Percentiles rank a stretch among this genome's conserved stretches.
phyloP scores from a whole-genome alignment of 2,888 invertebrate species.

The Patella ulyssiponensis region DNA sequence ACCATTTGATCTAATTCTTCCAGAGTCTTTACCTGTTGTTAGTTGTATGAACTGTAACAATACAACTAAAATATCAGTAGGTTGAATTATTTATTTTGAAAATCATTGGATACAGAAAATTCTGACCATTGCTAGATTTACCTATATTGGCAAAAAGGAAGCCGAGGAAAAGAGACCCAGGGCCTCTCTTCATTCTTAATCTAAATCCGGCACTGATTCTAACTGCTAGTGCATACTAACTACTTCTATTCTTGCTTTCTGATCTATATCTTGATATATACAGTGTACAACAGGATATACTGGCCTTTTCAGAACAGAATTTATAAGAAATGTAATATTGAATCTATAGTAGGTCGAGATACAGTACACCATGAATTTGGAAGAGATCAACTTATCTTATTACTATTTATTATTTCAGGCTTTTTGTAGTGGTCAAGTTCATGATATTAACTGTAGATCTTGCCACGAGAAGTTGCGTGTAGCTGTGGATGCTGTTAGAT shows the following conservation, averaged over 20 bases:
- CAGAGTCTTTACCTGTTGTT: constrained; percentile 63
- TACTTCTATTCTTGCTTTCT: background rate
- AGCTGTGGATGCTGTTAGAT: constrained; percentile 60
- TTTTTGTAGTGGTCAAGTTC: constrained; percentile 65
- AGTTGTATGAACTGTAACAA: constrained; percentile 71
- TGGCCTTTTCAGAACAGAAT: no score
- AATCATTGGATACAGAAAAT: no score
- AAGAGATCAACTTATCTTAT: background rate
- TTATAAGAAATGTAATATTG: no score
- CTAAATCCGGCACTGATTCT: no score
- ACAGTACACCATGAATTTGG: background rate
- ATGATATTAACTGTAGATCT: constrained; percentile 68
- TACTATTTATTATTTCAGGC: constrained; percentile 57
- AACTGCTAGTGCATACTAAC: no score
- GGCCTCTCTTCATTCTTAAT: no score
- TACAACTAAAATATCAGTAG: constrained; percentile 66
- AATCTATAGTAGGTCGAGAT: background rate
- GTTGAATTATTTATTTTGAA: constrained; percentile 14
- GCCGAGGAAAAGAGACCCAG: no score
- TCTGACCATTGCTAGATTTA: no score
- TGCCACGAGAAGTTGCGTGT: constrained; percentile 71
- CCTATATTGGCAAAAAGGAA: no score
- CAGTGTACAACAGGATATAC: no score
- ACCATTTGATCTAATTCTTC: constrained; percentile 69
- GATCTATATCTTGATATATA: background rate